Base-by-base conservation (phyloP, 92 coral and sea anemone genomes). In the Plumapathes pennacea region DNA sequence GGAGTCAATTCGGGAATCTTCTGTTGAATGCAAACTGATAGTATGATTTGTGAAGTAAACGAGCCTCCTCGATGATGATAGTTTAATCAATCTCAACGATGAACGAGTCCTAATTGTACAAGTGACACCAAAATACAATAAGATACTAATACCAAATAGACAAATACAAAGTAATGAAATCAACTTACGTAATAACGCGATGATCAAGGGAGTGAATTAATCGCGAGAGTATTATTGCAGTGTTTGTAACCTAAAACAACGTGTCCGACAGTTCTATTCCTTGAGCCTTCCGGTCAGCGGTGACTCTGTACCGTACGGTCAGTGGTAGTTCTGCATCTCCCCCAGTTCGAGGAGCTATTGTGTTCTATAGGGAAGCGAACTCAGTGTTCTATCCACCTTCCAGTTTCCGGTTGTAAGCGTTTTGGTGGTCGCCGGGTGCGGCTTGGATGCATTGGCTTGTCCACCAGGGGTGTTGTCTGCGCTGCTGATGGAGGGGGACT, bases 371-470 rank as follows among this genome's bases (percentile, higher is more conserved):
- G 62, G 44, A 15, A 46, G 19, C 73, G 72, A 34, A 38, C 80
- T 72, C 42, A 62, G 32, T 41, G 23, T 38, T 32, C 17, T 51
- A 72, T 12, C 80, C 80, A 62, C 21, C 17, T 37, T 40, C 80
- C 80, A 49, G 80, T 72, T 41, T 72, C 72, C 11, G 73, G 80
- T 38, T 72, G 72, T 38, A 36, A 72, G 74, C 61, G 74, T 32
- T 72, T 50, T 29, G 80, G 80, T 25, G 54, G 54, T 40, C 48
- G 23, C 19, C 74, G 73, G 12, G 57, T 22, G 42, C 64, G 80
- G 30, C 31, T 62, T 15, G 72, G 74, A 21, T 73, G 54, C 20
- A 39, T 25, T 28, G n/a, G 42, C 20, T 4, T 29, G 60, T 13
- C 60, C 11, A 3, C 51, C 32, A 26, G 54, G 14, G 51, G 38